Evolutionary conservation across 1,140 invertebrate genomes (phyloP), one percentile per base, ranked within the genome.

Genomic region (Copidosoma floridanum): DNA sequence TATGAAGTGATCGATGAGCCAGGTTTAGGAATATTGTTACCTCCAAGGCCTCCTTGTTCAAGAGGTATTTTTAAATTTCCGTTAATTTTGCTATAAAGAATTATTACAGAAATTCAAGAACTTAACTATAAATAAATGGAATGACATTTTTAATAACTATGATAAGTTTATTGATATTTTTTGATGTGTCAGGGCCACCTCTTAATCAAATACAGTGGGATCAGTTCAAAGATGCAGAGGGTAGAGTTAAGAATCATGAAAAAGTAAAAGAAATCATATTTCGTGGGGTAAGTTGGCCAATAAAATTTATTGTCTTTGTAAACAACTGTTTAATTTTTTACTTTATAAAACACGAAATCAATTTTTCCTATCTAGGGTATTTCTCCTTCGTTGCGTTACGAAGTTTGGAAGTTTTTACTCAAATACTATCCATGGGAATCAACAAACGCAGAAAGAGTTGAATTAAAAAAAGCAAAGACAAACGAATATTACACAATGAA

Each of bases 401-500:
- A 93, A 72, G 91, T 97, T 1, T 99, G 97, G 97, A 98, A 97
- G 74, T 98, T 91, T 79, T 82, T 99, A 8, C 82, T 99, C 5
- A 89, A 90, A 65, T 96, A 94, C 72, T 93, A 91, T 75, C 85
- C 88, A 1, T 97, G 93, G 93, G 80, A 90, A 61, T 88, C 89
- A 47, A 93, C 89, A 0, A 81, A 85, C 57, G 73, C 83, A 47
- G 87, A 95, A 72, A 83, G 93, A 67, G 81, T 82, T 68, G 82
- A 87, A 64, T 69, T 89, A 20, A 82, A 86, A 27, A 88, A 89
- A 72, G 81, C 84, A 67, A 92, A 89, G 78, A 86, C 85, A 47
- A 86, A 94, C 62, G 92, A 96, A 73, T 99, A 99, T 81, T 95
- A 90, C 75, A 85, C 84, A 48, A 98, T 99, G 94, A 99, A 98